Evolutionary conservation across 2,888 invertebrate genomes (phyloP), one percentile per base, ranked within the genome.

Genomic region (Tinea semifulvella): DNA sequence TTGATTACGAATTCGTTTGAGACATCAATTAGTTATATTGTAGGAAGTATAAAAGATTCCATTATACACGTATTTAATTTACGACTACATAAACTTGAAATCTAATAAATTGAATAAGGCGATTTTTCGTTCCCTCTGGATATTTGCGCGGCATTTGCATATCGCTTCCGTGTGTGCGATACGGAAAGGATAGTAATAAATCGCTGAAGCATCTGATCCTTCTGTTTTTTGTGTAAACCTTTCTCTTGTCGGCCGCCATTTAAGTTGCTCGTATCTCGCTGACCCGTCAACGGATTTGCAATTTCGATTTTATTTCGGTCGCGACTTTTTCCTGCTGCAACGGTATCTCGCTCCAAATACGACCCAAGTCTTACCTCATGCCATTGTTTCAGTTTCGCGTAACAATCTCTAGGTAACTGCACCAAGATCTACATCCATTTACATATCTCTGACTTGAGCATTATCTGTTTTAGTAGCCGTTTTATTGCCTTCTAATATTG

Each of bases 201-300:
- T 61, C 58, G 48, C 13, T 10, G 2, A 55, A 51, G 52, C 54
- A 57, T 40, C 40, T 20, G 40, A 40, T 40, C 40, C 51, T 54
- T 56, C 50, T 58, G 60, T 58, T 40, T 60, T 57, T 57, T 56
- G 51, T 50, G 49, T 50, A 53, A 46, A 53, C 57, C 64, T 64
- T 67, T 68, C 64, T 64, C 62, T 22, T 40, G 39, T 39, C 54
- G 40, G 49, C 50, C 49, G 53, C 57, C 57, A 56, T 61, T 61
- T 58, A 63, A 63, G 56, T 13, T 19, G n/a, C 57, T 60, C 55
- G 61, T 61, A 64, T 67, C 63, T 61, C 54, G 52, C 58, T 65
- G 62, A 62, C 63, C 64, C 52, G 53, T 28, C 27, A 20, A 52
- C 50, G 53, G 56, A 59, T 61, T 60, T 60, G 57, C 56, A 58